Base-by-base conservation (phyloP, 2,888 invertebrate species). In the Cephalotes varians region DNA sequence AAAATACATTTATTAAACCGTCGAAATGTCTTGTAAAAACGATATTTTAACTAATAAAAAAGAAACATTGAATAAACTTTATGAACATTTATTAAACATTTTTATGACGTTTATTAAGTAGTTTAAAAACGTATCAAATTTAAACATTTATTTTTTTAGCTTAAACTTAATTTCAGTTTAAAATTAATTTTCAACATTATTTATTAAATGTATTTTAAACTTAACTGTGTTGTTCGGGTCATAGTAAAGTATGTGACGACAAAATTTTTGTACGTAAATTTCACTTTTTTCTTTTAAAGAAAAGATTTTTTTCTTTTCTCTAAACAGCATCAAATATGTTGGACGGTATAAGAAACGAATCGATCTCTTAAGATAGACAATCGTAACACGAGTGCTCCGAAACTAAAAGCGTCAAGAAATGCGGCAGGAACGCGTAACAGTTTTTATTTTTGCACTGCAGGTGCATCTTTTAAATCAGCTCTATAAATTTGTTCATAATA, bases 331-430 rank as follows among this genome's bases (percentile, higher is more conserved):
- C 1, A 51, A 51, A 49, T 10, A 49, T 9, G 2, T 25, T 65
- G n/a, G n/a, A 51, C 18, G 7, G n/a, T 37, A 65, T 12, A 4
- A 44, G 34, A 25, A 67, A 65, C 25, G 7, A 47, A 47, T 25
- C 51, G 12, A 51, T 67, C n/a, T 67, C 69, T 76, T 51, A 60
- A 65, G 67, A 67, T 76, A 76, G 76, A 51, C 64, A 18, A 62
- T 67, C n/a, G 49, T 49, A 64, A 49, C 65, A 34, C 49, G 28
- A 67, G 37, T 25, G 25, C 47, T 76, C 49, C n/a, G 37, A 65
- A 51, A 76, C 49, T 76, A 76, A 64, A 51, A 76, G 51, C 15
- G 76, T 67, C 67, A 51, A 76, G 76, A 76, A 76, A 76, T 67
- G 76, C 76, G 69, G 51, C 51, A 76, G n/a, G 51, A 76, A 5